Base-by-base conservation (phyloP, 2,113 vertebrate genomes). In the Brachyhypopomus gauderio region DNA sequence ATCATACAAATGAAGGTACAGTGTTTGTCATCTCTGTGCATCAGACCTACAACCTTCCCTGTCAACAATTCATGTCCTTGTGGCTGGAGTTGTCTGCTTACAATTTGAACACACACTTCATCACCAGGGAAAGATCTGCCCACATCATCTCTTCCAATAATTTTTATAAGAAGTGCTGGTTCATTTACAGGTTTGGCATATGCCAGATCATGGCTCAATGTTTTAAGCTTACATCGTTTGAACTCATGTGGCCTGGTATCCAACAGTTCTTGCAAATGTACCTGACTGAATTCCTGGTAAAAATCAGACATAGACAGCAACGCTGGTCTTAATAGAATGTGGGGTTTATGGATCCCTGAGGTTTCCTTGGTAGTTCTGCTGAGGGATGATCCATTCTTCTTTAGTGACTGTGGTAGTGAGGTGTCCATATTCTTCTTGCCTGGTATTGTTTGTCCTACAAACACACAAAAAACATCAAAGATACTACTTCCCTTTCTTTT, bases 41-140 rank as follows among this genome's bases (percentile, higher is more conserved):
- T 41, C 62, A 80, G 19, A 56, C 74, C 78, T n/a, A 74, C 78
- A 0, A 86, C 78, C 41, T 7, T 80, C 1, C 84, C 84, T 6
- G 55, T 62, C 52, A 78, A 1, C 16, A 16, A 2, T 7, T 82
- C 41, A 22, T 4, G 45, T 34, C 7, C 41, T 12, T 12, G 1
- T 11, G 2, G 72, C 58, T 45, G 7, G 16, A 1, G 3, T 34
- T 77, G 52, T 38, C 17, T 17, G 19, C 19, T 71, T 9, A 80
- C 5, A 27, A 86, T 83, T 69, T 78, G 3, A 12, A 86, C 81
- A n/a, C 81, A 80, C 12, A 86, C 84, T 25, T 77, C 75, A 62
- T 86, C 84, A 23, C 41, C 78, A 59, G 81, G 74, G 23, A 86
- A 83, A 16, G 78, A 80, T 23, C 74, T 73, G 52, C 81, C 78